These are phyloP conservation scores for Halyomorpha halys DNA, from an alignment of 1,140 invertebrate species.

Conservation along the genomic window DNA sequence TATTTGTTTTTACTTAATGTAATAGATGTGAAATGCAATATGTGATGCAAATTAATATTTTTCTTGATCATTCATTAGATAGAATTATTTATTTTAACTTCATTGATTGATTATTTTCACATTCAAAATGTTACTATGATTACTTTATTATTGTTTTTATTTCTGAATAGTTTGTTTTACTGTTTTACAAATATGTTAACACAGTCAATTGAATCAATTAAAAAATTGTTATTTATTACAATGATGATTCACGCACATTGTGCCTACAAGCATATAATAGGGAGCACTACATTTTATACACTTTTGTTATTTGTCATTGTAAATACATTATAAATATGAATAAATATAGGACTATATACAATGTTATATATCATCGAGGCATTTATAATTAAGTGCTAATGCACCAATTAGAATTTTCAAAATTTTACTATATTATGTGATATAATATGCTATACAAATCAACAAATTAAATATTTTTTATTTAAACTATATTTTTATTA, in stretches of 20 bases:
- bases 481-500: slow-evolving; percentile 7
- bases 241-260: neutral
- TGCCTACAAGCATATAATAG: neutral
- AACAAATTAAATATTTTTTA: slow-evolving; percentile 8
- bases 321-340: neutral
- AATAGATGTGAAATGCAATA: too few relatives aligned
- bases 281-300: neutral
- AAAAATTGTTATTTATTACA: neutral
- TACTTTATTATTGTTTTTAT: too few relatives aligned
- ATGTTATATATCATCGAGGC: slow-evolving; percentile 9
- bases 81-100: too few relatives aligned
- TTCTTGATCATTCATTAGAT: too few relatives aligned
- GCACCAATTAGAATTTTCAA: slow-evolving; percentile 7
- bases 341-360: slow-evolving; percentile 1
- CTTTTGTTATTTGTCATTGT: neutral
- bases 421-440: slow-evolving; percentile 5
- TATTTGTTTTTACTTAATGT: too few relatives aligned
- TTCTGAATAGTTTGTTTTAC: too few relatives aligned
- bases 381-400: slow-evolving; percentile 11
- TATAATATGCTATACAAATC: neutral
- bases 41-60: too few relatives aligned
- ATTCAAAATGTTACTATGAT: too few relatives aligned
- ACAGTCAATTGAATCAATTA: too few relatives aligned
- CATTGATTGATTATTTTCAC: too few relatives aligned
- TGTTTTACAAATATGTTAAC: too few relatives aligned